phyloP scores from a whole-genome alignment of 2,888 invertebrate species.

The Leucoptera coffeella region DNA sequence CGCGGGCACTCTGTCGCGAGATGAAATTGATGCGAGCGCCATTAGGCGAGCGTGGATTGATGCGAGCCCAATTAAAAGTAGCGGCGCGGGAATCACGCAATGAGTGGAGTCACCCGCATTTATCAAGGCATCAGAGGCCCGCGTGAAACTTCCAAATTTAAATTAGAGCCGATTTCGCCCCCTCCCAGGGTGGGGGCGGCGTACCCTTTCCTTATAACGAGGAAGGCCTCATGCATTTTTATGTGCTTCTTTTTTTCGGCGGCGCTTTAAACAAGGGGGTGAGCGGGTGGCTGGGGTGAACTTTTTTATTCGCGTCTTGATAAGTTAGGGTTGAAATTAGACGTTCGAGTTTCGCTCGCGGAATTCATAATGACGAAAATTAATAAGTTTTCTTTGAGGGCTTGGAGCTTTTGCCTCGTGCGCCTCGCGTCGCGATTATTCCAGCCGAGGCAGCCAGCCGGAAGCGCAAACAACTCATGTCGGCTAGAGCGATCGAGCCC shows the following conservation, averaged over 20 bases:
- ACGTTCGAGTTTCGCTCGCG: slow-evolving; percentile 54
- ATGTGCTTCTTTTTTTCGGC: slow-evolving; percentile 56
- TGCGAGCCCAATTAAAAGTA: slow-evolving; percentile 48
- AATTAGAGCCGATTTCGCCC: slow-evolving; percentile 55
- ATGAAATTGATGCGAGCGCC: slow-evolving; percentile 37
- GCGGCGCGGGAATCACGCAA: slow-evolving; percentile 40
- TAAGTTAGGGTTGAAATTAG: slow-evolving; percentile 56
- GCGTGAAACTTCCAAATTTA: slow-evolving; percentile 53
- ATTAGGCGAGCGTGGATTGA: slow-evolving; percentile 38
- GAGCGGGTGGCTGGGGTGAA: slow-evolving; percentile 44
- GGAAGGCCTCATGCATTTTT: slow-evolving; percentile 58
- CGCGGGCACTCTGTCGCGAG: slow-evolving; percentile 30
- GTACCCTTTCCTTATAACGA: slow-evolving; percentile 56
- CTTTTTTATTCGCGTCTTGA: slow-evolving; percentile 56
- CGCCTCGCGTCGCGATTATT: no score
- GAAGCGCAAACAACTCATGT: background rate
- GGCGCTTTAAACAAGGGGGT: slow-evolving; percentile 56
- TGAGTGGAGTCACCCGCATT: slow-evolving; percentile 48
- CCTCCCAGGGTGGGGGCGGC: slow-evolving; percentile 38
- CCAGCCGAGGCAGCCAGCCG: no score
- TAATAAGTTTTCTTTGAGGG: slow-evolving; percentile 52
- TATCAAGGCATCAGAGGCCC: slow-evolving; percentile 51
- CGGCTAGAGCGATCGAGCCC: background rate
- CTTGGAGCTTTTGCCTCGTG: no score
- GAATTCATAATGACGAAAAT: slow-evolving; percentile 55